Evolutionary conservation across 2,113 vertebrate species (phyloP), one percentile per base, ranked within the genome.

Genomic region (Sebastes schlegelii): DNA sequence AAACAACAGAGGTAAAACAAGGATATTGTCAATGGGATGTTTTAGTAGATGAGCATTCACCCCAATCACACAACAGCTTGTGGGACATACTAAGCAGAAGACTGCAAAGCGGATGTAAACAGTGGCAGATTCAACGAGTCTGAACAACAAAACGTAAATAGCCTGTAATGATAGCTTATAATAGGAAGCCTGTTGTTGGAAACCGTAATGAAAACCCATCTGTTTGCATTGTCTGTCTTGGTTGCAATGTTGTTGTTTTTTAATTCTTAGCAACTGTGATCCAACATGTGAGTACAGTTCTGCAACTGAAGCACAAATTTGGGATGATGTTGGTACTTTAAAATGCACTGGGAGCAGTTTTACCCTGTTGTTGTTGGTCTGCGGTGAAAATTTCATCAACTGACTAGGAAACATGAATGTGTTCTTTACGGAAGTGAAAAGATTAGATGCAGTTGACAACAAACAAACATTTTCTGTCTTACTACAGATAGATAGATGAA

Each of bases 141-240:
- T 80, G 71, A 84, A 85, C 42, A 68, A 67, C 78, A 76, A 65
- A 80, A 79, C 75, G 67, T 70, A 77, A 84, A 84, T 40, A 75
- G 82, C 70, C 79, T 75, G 57, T 77, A 63, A 82, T 86, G 61
- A 89, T 78, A 21, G 66, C 42, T 58, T 42, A 68, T 77, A 87
- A 87, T 64, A 77, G 40, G 66, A 84, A 72, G 80, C 45, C n/a
- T 80, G 49, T 83, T 88, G 82, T 87, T 77, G 78, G 65, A 77
- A 86, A 61, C 57, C 71, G 64, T 63, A 21, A 74, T 61, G 69
- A 75, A 83, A 84, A 85, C 69, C 72, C 83, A 84, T 91, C 83
- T 87, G 77, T 76, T 83, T 73, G 63, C 48, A 55, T 76, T 82
- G 78, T 80, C 61, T 68, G 55, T 90, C 54, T 75, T 1, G 2